Evolutionary conservation across 2,888 invertebrate species (phyloP), one percentile per base, ranked within the genome.

Genomic region (Megamerina dolium): DNA sequence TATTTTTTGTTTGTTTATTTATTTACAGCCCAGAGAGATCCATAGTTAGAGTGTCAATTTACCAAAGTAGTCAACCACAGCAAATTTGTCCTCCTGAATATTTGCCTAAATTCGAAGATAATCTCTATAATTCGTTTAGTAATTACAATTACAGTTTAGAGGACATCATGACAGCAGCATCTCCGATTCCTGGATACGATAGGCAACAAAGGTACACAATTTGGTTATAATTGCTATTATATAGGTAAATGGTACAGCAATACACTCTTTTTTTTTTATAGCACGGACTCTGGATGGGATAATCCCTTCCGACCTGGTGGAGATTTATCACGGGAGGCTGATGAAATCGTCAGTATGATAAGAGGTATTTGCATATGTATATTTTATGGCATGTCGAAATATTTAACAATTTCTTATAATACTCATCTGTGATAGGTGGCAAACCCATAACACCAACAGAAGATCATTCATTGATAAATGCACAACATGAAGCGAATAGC

Each of bases 291-390:
- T 66, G 92, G 92, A 54, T 91, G 93, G 86, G 95, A 96, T 74
- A 96, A 95, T 74, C 95, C 95, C 45, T 96, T 96, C 78, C 84
- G 93, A 67, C 94, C 94, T 20, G 95, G 93, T 63, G 94, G 95
- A 49, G 93, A 94, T 74, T 76, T 96, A 63, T 91, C 91, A 64
- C 61, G 68, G 59, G 70, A 95, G 74, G 94, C 95, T 19, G 95
- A 95, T 72, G 92, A 93, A 75, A 93, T 95, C 60, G 92, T 95
- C 51, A 90, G 92, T 66, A 78, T 91, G 74, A 92, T 93, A 71
- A 91, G 91, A 75, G 91, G 72, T 72, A 54, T 54, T 55, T 45
- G 44, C 20, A 46, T 23, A 8, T 23, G 30, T 19, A 30, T 38
- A n/a, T n/a, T n/a, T n/a, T n/a, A 16, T 29, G n/a, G 6, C 1